Conservation (phyloP, 2,797 vertebrate genomes). For the Mycteria americana region DNA sequence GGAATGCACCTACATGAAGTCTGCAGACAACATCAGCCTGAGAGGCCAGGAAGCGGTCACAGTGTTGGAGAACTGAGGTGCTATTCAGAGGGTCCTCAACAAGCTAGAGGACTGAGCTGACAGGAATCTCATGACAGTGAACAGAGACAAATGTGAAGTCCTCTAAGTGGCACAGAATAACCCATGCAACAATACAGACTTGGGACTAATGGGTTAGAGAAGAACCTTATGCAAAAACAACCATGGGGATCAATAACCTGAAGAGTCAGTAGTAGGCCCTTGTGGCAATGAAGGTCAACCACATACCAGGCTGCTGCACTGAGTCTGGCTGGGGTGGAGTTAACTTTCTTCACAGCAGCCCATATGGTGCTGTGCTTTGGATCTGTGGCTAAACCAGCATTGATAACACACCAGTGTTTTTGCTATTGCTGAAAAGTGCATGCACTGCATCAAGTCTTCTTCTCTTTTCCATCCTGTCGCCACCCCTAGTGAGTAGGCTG, state of each 20-base stretch:
- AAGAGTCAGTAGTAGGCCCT: neutral
- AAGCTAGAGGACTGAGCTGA: neutral
- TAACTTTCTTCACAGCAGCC: neutral
- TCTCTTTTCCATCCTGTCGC: neutral
- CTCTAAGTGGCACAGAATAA: neutral
- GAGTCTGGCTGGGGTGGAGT: neutral
- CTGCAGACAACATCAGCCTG: neutral
- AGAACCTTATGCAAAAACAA: neutral
- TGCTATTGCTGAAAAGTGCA: neutral
- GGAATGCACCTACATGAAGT: neutral
- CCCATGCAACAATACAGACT: neutral
- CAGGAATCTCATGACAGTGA: neutral
- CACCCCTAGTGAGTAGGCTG: rapidly evolving
- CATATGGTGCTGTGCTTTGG: neutral
- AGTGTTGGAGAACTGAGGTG: neutral
- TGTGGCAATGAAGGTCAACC: neutral
- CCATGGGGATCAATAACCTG: neutral
- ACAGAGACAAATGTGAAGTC: neutral
- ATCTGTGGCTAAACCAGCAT: neutral
- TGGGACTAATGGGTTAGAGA: neutral
- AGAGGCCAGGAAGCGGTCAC: neutral
- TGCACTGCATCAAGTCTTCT: neutral
- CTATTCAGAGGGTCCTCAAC: neutral
- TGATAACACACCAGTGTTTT: neutral
- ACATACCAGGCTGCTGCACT: neutral